phyloP scores from a whole-genome alignment of 1,140 invertebrate species.

The Cyclina sinensis region DNA sequence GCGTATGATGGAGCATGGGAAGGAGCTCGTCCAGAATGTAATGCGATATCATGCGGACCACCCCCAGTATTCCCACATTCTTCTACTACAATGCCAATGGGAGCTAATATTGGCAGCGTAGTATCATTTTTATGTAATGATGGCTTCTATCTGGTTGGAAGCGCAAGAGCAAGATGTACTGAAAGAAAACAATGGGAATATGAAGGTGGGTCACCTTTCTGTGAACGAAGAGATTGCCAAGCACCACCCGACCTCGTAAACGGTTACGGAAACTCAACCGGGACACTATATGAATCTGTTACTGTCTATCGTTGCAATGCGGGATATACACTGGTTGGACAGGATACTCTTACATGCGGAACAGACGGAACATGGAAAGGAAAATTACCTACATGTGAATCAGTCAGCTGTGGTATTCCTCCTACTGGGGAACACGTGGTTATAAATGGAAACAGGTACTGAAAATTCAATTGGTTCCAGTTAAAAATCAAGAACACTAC shows the following conservation, averaged over 20 bases:
- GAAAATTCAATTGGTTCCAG: too few relatives aligned
- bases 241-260: conserved; percentile 92
- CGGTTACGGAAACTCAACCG: conserved; percentile 90
- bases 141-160: conserved; percentile 77
- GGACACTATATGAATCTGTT: conserved; percentile 90
- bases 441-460: conserved; percentile 51
- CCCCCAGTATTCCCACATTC: conserved; percentile 77
- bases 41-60: conserved; percentile 73
- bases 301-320: conserved; percentile 75
- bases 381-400: conserved; percentile 69
- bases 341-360: conserved; percentile 67
- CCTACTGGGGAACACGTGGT: conserved; percentile 56
- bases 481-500: too few relatives aligned
- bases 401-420: conserved; percentile 72
- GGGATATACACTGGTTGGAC: conserved; percentile 73
- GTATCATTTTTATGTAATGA: conserved; percentile 87
- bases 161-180: conserved; percentile 84
- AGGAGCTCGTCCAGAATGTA: conserved; percentile 78
- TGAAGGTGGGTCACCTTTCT: conserved; percentile 86
- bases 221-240: conserved; percentile 93
- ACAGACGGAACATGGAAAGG: conserved; percentile 76
- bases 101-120: conserved; percentile 85
- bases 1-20: conserved; percentile 74
- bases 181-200: conserved; percentile 73
- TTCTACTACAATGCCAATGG: conserved; percentile 67